Percentiles rank a stretch among this genome's conserved stretches.
Evolutionary conservation across 2,797 vertebrate species (phyloP).

Genomic region (Spinus olivaceus): DNA sequence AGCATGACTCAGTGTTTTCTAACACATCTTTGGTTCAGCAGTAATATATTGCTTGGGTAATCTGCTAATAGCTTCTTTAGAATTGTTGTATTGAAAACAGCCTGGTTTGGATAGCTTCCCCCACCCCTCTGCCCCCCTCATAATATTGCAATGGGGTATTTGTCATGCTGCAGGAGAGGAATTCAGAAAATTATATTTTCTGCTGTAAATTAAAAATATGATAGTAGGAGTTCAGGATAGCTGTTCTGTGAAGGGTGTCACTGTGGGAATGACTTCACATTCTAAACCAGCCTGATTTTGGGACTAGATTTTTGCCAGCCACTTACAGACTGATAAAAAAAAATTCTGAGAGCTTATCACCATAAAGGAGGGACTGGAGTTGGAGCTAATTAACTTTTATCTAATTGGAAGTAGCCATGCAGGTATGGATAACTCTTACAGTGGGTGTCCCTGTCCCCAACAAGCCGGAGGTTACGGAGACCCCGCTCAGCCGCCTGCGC

Average conservation of each 20-base stretch:
- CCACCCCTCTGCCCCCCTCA: not conserved
- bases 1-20: constrained; percentile 28
- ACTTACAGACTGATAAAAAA: not conserved
- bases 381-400: constrained; percentile 33
- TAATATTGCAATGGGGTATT: not conserved
- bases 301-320: not conserved
- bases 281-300: not conserved
- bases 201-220: not conserved
- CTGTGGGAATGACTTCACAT: not conserved
- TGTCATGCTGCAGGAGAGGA: not conserved
- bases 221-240: not conserved
- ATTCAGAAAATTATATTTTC: not conserved
- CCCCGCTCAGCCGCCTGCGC: fast-evolving
- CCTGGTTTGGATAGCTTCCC: not conserved
- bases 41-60: constrained; percentile 23
- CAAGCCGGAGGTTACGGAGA: not conserved
- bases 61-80: constrained; percentile 33
- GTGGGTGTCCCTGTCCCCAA: not conserved
- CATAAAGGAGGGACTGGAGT: not conserved
- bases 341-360: not conserved
- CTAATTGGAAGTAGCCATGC: not conserved
- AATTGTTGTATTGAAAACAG: not conserved
- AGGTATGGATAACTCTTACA: not conserved
- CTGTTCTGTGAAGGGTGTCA: not conserved
- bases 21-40: not conserved